Evolutionary conservation across 1,140 invertebrate species (phyloP).

Genomic region (Palaemon carinicauda): DNA sequence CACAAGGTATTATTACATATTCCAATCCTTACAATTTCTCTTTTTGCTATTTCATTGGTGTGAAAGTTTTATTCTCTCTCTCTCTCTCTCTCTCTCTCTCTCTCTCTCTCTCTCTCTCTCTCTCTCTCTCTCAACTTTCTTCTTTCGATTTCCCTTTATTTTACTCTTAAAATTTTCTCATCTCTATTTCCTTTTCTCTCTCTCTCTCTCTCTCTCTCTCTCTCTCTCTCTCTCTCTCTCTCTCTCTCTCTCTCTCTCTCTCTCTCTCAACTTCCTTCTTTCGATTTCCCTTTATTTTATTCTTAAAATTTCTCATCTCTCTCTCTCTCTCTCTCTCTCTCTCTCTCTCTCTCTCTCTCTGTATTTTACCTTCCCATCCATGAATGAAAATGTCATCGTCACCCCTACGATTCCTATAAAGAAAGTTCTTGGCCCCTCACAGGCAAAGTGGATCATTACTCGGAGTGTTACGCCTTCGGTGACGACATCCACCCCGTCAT

Average conservation of each 20-base stretch:
- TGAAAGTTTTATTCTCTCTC: background rate
- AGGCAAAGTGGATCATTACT: slow-evolving; percentile 61
- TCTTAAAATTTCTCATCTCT: background rate
- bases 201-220: slow-evolving; percentile 12
- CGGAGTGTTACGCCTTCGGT: slow-evolving; percentile 61
- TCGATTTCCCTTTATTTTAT: background rate
- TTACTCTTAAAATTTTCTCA: no score
- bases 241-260: slow-evolving; percentile 25
- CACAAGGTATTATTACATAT: background rate
- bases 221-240: no score
- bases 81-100: background rate
- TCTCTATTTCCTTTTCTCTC: no score
- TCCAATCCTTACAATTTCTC: background rate
- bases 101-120: background rate
- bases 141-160: background rate
- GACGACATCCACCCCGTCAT: slow-evolving; percentile 61
- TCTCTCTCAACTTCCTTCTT: background rate
- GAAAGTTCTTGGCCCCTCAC: background rate
- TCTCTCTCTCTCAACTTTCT: background rate
- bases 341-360: slow-evolving; percentile 27
- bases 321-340: slow-evolving; percentile 23
- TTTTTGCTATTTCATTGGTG: background rate
- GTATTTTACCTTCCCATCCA: background rate
- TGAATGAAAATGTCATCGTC: background rate
- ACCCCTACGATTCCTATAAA: background rate